phyloP scores from a whole-genome alignment of 2,797 vertebrate species.

The Molothrus ater region DNA sequence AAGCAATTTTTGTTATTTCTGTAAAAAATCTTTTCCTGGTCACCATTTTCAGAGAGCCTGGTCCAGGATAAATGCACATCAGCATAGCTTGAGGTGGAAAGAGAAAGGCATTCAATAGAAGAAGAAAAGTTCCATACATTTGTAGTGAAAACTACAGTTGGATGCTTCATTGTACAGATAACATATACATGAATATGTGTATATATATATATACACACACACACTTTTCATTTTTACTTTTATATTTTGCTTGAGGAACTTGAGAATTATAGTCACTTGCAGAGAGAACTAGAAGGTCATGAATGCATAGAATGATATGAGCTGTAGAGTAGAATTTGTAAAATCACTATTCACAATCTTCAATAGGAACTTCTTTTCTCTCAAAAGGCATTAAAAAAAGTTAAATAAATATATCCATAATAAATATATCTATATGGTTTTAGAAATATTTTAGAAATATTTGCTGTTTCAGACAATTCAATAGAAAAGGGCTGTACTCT shows the following conservation, averaged over 20 bases:
- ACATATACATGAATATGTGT: not conserved
- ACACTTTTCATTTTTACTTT: not conserved
- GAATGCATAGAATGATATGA: not conserved
- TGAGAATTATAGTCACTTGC: not conserved
- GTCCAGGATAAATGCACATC: not conserved
- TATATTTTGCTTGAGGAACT: not conserved
- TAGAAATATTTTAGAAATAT: not conserved
- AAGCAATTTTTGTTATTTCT: not conserved
- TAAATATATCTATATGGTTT: too few species aligned
- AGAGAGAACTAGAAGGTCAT: not conserved
- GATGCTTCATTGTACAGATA: not conserved
- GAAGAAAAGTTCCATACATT: not conserved
- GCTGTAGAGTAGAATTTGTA: not conserved
- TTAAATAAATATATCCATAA: not conserved
- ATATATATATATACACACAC: accelerated
- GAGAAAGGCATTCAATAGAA: not conserved
- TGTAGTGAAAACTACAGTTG: not conserved
- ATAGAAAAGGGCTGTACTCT: slow-evolving; percentile 7
- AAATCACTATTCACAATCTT: not conserved
- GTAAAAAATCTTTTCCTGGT: not conserved
- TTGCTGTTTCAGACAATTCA: slow-evolving; percentile 21
- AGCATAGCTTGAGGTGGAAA: not conserved
- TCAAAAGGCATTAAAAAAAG: not conserved
- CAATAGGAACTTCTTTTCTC: not conserved
- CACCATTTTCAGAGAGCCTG: not conserved